Base-by-base conservation (phyloP, 2,797 vertebrate genomes). In the Lacerta agilis region DNA sequence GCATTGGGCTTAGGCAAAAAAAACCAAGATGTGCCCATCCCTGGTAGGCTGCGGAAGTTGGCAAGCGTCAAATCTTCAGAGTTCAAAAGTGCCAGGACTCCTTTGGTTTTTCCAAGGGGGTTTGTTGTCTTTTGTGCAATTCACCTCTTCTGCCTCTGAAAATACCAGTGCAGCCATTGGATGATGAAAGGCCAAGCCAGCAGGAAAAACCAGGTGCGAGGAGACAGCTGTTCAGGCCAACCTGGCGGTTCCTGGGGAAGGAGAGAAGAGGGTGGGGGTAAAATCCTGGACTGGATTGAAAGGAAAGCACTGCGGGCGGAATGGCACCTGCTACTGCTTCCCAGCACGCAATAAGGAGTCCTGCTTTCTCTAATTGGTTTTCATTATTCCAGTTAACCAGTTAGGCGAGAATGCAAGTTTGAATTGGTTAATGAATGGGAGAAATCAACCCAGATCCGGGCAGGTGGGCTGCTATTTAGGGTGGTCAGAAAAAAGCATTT, bases 131-230 rank as follows among this genome's bases (percentile, higher is more conserved):
- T 27, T 27, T 43, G n/a, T 10, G 36, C n/a, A 29, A 38, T 78
- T 97, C 96, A 97, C 94, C 95, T 97, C 92, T 95, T 97, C 93
- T 92, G 93, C 79, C 91, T 93, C 85, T 95, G 96, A 92, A 96
- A 95, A 89, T 97, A 95, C 91, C 95, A 92, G 83, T 98, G 93
- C 87, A 99, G 93, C 94, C 97, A 98, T 95, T 99, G 98, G 86
- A 97, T 97, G 1, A 98, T 58, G 69, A 99, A 98, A 29, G 99
- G 99, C 98, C 99, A 99, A 82, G 98, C 75, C 88, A 98, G 38
- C 87, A 99, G 96, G 93, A 99, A 97, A 77, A 98, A 90, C 29
- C 98, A 84, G 0, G 97, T 97, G 81, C 85, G 96, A 0, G 94
- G 96, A 0, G 98, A 98, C 86, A 97, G 88, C 0, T 96, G 90